phyloP scores from a whole-genome alignment of 2,113 vertebrate species.

The Rattus rattus region DNA sequence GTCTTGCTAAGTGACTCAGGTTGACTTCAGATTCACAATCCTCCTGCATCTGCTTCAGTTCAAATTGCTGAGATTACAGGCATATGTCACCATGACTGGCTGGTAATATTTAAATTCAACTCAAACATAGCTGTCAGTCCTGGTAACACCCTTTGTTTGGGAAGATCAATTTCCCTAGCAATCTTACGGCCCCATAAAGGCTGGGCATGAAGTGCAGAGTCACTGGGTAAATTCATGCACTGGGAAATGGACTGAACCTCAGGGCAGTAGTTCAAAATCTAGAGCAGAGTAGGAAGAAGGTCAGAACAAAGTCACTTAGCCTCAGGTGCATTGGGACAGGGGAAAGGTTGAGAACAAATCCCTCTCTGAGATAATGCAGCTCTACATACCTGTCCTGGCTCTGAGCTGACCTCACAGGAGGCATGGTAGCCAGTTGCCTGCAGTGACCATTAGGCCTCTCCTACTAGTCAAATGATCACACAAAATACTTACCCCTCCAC shows the following conservation, averaged over 20 bases:
- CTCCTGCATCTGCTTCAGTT: background rate
- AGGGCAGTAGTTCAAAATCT: background rate
- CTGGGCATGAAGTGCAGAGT: background rate
- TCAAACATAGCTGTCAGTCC: background rate
- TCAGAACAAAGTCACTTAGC: background rate
- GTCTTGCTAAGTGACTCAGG: background rate
- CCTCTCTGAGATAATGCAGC: background rate
- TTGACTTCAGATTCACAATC: background rate
- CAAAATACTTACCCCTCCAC: background rate
- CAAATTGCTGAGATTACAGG: background rate
- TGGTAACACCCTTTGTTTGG: background rate
- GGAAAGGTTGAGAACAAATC: background rate
- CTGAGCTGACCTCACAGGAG: background rate
- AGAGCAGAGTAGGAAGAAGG: background rate
- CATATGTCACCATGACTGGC: background rate
- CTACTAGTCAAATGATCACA: background rate
- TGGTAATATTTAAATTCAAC: conserved; percentile 1
- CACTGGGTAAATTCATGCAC: background rate
- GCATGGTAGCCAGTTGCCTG: too few relatives aligned
- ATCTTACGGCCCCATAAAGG: background rate
- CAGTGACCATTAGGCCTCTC: background rate
- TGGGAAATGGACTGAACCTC: background rate
- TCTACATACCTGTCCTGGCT: background rate
- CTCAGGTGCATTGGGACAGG: background rate
- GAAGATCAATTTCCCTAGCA: background rate